These are phyloP conservation scores for Dasypolia templi DNA, from an alignment of 2,888 invertebrate species.

Conservation along the genomic window DNA sequence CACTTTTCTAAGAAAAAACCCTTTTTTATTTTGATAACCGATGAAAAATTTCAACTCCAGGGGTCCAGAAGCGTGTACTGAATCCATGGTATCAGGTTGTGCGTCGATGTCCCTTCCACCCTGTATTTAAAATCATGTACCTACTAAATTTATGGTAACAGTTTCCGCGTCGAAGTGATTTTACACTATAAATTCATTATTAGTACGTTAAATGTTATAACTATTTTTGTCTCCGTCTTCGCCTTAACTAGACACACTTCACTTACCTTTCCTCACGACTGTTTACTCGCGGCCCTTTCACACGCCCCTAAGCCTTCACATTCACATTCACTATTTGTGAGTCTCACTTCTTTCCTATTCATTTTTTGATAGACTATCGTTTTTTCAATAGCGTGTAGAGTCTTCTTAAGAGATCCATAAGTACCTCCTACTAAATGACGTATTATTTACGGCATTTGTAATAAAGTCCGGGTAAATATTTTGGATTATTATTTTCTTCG, in stretches of 20 bases:
- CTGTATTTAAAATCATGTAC: too few species aligned
- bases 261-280: constrained; percentile 24
- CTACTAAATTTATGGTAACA: too few species aligned
- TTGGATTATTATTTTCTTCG: too few species aligned
- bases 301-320: constrained; percentile 30
- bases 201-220: neutral
- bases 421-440: neutral
- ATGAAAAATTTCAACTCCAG: too few species aligned
- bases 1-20: too few species aligned
- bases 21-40: too few species aligned
- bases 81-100: too few species aligned
- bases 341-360: constrained; percentile 41
- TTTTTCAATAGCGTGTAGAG: constrained; percentile 21
- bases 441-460: neutral
- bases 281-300: constrained; percentile 49
- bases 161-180: too few species aligned
- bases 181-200: neutral
- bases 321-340: constrained; percentile 55
- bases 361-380: constrained; percentile 40
- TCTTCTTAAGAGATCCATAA: neutral
- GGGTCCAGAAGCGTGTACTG: too few species aligned
- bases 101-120: too few species aligned
- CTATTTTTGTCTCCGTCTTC: neutral
- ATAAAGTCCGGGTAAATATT: neutral
- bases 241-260: constrained; percentile 52